A percentile compares a stretch with the other conserved stretches of the same genome.
Conservation (phyloP, 92 coral and sea anemone genomes). For the Palythoa heliodiscus region DNA sequence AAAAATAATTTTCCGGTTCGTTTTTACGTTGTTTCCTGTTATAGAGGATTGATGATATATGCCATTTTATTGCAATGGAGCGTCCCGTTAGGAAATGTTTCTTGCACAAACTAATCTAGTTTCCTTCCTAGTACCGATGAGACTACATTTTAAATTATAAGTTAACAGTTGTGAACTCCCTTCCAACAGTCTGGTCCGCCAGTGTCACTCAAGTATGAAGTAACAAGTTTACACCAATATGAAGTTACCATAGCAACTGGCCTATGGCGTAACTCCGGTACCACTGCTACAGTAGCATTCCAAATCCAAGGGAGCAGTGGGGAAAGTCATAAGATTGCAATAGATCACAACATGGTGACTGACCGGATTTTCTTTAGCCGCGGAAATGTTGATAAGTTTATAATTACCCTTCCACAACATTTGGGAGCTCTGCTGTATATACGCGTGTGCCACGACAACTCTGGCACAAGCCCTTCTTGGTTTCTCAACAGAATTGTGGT, state of each 20-base stretch:
- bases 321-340: neutral
- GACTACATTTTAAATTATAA: too few species aligned
- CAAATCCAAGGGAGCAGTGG: neutral
- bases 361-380: constrained; percentile 47
- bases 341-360: constrained; percentile 8
- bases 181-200: constrained; percentile 21
- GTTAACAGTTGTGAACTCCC: too few species aligned
- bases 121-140: too few species aligned
- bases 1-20: too few species aligned
- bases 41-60: too few species aligned
- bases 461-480: constrained; percentile 62
- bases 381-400: constrained; percentile 56
- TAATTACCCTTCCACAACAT: constrained; percentile 26
- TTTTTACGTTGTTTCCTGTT: too few species aligned
- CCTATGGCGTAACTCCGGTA: constrained; percentile 28
- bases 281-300: constrained; percentile 20
- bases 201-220: constrained; percentile 30
- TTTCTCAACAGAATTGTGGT: constrained; percentile 51
- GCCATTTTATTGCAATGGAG: too few species aligned
- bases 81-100: too few species aligned
- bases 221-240: constrained; percentile 6
- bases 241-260: constrained; percentile 27
- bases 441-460: constrained; percentile 61
- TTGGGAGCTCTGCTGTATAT: constrained; percentile 48
- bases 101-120: too few species aligned